Evolutionary conservation across 2,797 vertebrate species (phyloP).

Genomic region (Myoxocephalus aenaeus): DNA sequence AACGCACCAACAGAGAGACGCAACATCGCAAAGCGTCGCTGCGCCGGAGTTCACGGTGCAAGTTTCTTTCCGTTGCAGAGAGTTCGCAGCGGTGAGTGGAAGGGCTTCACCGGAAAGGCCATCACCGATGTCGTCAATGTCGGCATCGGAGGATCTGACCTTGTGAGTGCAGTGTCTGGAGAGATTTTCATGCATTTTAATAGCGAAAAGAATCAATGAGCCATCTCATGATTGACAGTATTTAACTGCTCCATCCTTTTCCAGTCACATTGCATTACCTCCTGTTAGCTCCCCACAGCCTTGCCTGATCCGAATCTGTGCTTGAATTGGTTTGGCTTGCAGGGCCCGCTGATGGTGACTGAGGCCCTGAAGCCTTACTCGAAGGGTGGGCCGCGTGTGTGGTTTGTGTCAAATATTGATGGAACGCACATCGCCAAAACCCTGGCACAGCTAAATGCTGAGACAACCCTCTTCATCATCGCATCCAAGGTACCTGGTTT

Average conservation of each 20-base stretch:
- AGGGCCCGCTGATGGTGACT: slow-evolving; percentile 98
- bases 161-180: slow-evolving; percentile 83
- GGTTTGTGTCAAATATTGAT: slow-evolving; percentile 99
- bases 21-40: background rate
- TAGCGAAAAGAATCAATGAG: background rate
- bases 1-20: background rate
- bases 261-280: background rate
- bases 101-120: slow-evolving; percentile 94
- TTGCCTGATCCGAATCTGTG: background rate
- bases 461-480: slow-evolving; percentile 94
- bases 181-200: background rate
- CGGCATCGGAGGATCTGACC: slow-evolving; percentile 96
- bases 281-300: background rate
- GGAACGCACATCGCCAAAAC: slow-evolving; percentile 97
- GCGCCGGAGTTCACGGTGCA: background rate
- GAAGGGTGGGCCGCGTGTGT: slow-evolving; percentile 91
- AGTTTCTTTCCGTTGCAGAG: slow-evolving; percentile 76
- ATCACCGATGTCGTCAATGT: slow-evolving; percentile 97
- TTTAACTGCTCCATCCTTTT: background rate
- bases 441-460: slow-evolving; percentile 89
- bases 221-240: background rate
- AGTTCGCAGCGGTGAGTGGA: slow-evolving; percentile 95
- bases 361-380: slow-evolving; percentile 96
- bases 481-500: slow-evolving; percentile 92
- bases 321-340: slow-evolving; percentile 24